Evolutionary conservation across 1,140 invertebrate species (phyloP), one percentile per base, ranked within the genome.

Genomic region (Aleiodes sp.): DNA sequence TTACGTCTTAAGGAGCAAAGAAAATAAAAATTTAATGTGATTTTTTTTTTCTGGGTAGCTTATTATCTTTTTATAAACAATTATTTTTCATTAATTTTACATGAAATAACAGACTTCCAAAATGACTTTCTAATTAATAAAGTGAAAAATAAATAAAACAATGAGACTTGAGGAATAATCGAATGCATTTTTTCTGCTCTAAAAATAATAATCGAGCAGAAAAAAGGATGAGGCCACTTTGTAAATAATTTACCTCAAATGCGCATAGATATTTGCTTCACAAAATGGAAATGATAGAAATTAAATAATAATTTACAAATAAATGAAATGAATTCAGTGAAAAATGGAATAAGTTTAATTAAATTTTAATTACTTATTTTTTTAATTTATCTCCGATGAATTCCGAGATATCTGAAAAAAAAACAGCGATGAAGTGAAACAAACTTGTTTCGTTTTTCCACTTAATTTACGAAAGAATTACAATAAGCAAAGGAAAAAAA

Each of bases 211-310:
- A 29, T 24, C 28, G 9, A 52, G 12, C 35, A 39, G 28, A 68
- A 75, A 78, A 56, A 73, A 71, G 75, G 75, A 77, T 64, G 68
- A 75, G 69, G 63, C 76, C 75, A 78, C 77, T 79, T 78, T 79
- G 79, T 76, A 80, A 77, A 80, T 79, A 80, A 75, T 73, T 75
- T 67, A 75, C 77, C n/a, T 76, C 74, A 73, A 73, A 73, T 65
- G 73, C 68, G 46, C 61, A 65, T 75, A 75, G 73, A 69, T 65
- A 68, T 69, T 75, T 78, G 66, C 65, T 68, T 73, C 65, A 70
- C 68, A 70, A 69, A 21, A 16, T 43, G 26, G 33, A 12, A 56
- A 21, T 19, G 62, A 56, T 10, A 43, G 62, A 26, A 65, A 26
- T 43, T 26, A 65, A 29, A 61, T 14, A 61, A 43, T 62, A 26